Evolutionary conservation across 2,797 vertebrate species (phyloP), one percentile per base, ranked within the genome.

Genomic region (Microchirus variegatus): DNA sequence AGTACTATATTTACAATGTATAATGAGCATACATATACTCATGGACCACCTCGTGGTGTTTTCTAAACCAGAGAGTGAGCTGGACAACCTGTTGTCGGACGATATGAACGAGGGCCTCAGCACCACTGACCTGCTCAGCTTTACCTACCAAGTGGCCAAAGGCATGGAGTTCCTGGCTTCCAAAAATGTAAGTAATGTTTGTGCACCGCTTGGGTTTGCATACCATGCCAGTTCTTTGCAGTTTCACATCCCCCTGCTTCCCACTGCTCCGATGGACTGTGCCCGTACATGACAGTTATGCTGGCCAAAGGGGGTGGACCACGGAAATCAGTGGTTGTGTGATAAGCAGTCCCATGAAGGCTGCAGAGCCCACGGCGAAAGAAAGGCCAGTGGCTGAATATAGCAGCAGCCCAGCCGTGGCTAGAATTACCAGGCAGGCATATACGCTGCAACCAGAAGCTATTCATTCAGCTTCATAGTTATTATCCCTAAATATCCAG

Each of bases 141-240:
- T 99, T 69, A 98, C 97, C 55, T 99, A 97, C 84, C 98, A 99
- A 83, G 98, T 99, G 85, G 96, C 97, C 57, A 89, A 95, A 69
- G 98, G 98, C 70, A 99, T 99, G 98, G 98, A 99, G 78, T 99
- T 99, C 81, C 88, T 99, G 77, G 95, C 97, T 59, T 98, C 97
- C 63, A 99, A 99, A 91, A 99, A 99, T 49, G 98, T 99, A 86
- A 22, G 31, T 10, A 10, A 17, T 9, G 11, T 26, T 9, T 64
- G 40, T 43, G 11, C 37, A 0, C 10, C 15, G 40, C 31, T 4
- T 31, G 31, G 31, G 31, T 31, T 31, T 31, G 31, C 31, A 31
- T 31, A 8, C 31, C 31, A 31, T 31, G 31, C 3, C 31, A 63
- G 40, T 51, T 35, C 41, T 59, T 53, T 60, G 44, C 42, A 50